Percentiles rank a stretch among this genome's conserved stretches.
These are phyloP conservation scores for Strigamia transsilvanica DNA, from an alignment of 2,888 invertebrate species.

Conservation along the genomic window DNA sequence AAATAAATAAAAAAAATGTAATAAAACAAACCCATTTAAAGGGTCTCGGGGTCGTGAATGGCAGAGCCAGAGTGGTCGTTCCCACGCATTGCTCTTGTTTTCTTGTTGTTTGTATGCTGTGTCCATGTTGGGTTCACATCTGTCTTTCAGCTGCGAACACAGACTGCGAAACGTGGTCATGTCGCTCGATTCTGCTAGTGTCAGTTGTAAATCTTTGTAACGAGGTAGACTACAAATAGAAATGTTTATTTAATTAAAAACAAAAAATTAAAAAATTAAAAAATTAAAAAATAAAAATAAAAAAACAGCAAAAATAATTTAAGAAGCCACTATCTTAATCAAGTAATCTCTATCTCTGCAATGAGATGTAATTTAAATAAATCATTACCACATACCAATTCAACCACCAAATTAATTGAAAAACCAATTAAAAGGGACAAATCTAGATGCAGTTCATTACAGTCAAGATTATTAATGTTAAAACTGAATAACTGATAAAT, in stretches of 20 bases:
- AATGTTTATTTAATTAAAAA: neutral
- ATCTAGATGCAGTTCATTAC: too few species aligned
- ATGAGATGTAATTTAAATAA: too few species aligned
- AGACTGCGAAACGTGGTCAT: slow-evolving; percentile 7
- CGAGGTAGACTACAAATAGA: slow-evolving; percentile 37
- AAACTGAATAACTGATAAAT: too few species aligned
- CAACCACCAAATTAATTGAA: too few species aligned
- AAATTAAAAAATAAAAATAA: neutral
- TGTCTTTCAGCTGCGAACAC: slow-evolving; percentile 16
- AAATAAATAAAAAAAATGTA: slow-evolving; percentile 7
- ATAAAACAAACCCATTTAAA: slow-evolving; percentile 54
- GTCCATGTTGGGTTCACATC: neutral
- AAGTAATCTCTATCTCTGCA: too few species aligned
- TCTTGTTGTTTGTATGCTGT: slow-evolving; percentile 8
- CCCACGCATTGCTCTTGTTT: slow-evolving; percentile 27
- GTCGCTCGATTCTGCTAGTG: slow-evolving; percentile 17
- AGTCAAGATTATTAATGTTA: too few species aligned
- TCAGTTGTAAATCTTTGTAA: slow-evolving; percentile 31
- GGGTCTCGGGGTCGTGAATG: slow-evolving; percentile 57
- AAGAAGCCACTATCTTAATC: neutral
- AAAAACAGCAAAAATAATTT: neutral
- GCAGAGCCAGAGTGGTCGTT: slow-evolving; percentile 57
- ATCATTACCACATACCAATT: too few species aligned
- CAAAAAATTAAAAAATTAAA: too few species aligned
- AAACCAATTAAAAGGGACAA: too few species aligned